Conservation (phyloP, 2,888 invertebrate genomes). For the Apamea sordens region DNA sequence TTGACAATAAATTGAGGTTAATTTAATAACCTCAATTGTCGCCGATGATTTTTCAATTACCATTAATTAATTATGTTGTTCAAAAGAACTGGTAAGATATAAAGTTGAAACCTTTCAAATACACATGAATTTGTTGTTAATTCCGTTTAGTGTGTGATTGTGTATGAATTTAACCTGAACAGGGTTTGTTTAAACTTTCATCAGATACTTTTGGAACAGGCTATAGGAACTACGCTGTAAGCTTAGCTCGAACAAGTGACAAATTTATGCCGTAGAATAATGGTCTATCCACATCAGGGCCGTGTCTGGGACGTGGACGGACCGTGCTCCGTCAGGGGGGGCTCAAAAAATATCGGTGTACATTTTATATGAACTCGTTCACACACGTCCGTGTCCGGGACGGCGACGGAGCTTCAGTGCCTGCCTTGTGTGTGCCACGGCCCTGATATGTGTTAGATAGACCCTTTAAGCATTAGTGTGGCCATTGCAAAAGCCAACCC, state of each 20-base stretch:
- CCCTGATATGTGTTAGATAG: too few species aligned
- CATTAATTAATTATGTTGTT: background rate
- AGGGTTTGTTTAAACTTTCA: background rate
- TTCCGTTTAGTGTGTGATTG: background rate
- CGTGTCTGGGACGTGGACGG: too few species aligned
- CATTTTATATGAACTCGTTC: too few species aligned
- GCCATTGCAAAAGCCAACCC: background rate
- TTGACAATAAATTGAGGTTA: background rate
- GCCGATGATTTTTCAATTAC: background rate
- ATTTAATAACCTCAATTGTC: background rate
- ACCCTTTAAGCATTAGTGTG: background rate
- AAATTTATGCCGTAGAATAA: background rate
- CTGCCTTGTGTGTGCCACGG: too few species aligned
- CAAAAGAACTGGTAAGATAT: background rate
- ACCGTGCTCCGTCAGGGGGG: too few species aligned
- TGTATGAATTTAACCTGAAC: background rate
- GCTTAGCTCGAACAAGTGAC: background rate
- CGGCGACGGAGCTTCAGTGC: too few species aligned
- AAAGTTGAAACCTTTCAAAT: background rate
- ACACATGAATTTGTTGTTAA: background rate
- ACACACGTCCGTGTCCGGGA: too few species aligned
- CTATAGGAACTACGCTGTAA: background rate
- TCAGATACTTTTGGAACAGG: background rate
- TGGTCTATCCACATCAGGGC: too few species aligned
- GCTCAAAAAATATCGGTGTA: too few species aligned